Evolutionary conservation across 1,140 invertebrate species (phyloP).

Genomic region (Archivesica marissinica): DNA sequence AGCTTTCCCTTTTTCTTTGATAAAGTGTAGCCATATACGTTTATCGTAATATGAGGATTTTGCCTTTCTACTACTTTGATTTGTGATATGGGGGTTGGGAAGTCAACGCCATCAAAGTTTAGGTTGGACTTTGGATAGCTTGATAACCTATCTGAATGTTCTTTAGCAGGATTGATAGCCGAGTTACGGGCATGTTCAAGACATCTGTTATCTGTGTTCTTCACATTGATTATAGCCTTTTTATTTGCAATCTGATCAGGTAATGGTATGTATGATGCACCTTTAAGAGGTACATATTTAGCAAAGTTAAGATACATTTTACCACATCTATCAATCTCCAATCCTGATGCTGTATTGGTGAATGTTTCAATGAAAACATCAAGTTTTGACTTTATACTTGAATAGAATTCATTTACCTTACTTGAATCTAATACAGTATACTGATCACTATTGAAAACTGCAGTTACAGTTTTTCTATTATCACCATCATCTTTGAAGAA

Average conservation of each 20-base stretch:
- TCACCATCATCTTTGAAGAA: not conserved
- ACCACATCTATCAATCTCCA: not conserved
- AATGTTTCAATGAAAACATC: not conserved
- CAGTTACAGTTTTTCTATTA: not conserved
- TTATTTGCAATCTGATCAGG: constrained; percentile 30
- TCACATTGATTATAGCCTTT: constrained; percentile 58
- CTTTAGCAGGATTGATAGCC: constrained; percentile 12
- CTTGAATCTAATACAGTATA: not conserved
- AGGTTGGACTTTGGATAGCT: not conserved
- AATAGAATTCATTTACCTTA: not conserved
- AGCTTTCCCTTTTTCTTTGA: not conserved
- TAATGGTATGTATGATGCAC: constrained; percentile 26
- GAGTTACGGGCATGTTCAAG: not conserved
- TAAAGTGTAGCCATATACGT: not conserved
- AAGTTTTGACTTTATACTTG: not conserved
- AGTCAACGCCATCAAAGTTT: not conserved
- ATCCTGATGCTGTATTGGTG: not conserved
- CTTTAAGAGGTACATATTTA: constrained; percentile 33
- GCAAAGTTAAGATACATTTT: constrained; percentile 8
- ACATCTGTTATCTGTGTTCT: constrained; percentile 55
- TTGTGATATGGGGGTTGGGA: not conserved
- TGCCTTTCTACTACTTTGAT: not conserved
- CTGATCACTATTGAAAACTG: not conserved
- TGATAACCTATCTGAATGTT: not conserved
- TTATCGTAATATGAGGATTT: not conserved